Evolutionary conservation across 1,140 invertebrate genomes (phyloP), one percentile per base, ranked within the genome.

Genomic region (Hylyphantes graminicola): DNA sequence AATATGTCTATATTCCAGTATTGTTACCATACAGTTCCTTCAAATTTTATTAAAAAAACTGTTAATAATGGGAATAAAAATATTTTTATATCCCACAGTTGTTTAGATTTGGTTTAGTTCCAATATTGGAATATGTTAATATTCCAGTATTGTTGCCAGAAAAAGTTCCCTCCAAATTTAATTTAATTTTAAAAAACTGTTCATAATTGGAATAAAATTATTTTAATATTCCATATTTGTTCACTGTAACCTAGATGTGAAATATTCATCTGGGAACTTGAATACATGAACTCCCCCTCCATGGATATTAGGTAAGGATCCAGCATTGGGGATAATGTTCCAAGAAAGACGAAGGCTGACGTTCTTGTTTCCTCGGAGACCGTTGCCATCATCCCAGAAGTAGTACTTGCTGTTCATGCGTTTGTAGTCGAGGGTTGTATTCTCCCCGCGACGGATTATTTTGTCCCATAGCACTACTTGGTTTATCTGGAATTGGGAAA

Each of bases 321-420:
- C 98, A 87, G 98, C 97, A 92, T 99, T 99, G 61, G 98, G 98
- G 87, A 99, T 97, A 57, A 99, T 96, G 90, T 99, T 99, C 96
- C 97, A 99, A 0, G 96, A 96, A 15, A 99, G 90, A n/a, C 93
- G 95, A 72, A 99, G 90, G 5, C 96, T 97, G 2, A 99, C 93
- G 91, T 99, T 99, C 87, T 94, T 93, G 89, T 98, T 97, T 68
- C 93, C 95, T 88, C 95, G 96, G 13, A 99, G 91, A 89, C 98
- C 97, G 91, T 97, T 96, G 68, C 98, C 98, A 92, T 99, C 98
- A 93, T 99, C 98, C 95, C 97, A 98, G 91, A 99, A 99, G 89
- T 99, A 99, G 91, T 99, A 99, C 90, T 99, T 99, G 5, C 96
- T 97, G 88, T 98, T 96, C 91, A 97, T 94, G 89, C 96, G 97